Conservation (phyloP, 2,797 vertebrate genomes). For the Poecile montanus region DNA sequence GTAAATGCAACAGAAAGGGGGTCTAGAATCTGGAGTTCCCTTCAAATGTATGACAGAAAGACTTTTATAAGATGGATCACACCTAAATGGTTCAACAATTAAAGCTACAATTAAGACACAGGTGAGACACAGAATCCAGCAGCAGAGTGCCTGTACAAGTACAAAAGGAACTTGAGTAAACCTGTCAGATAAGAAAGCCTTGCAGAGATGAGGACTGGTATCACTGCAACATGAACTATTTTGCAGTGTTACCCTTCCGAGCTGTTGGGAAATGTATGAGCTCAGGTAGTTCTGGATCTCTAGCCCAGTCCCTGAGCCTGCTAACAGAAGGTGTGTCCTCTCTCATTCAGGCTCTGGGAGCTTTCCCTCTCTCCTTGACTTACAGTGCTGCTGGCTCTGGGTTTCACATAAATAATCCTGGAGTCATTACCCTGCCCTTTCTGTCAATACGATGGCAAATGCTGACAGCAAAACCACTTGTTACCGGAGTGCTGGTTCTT, state of each 20-base stretch:
- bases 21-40: neutral
- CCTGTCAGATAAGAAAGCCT: neutral
- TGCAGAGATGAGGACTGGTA: neutral
- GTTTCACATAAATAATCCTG: neutral
- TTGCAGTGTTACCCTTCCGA: accelerated
- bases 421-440: neutral
- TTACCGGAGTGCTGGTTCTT: neutral
- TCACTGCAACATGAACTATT: neutral
- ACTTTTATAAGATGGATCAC: neutral
- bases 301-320: neutral
- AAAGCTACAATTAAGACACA: neutral
- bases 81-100: neutral
- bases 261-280: neutral
- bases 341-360: neutral
- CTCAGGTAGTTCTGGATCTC: neutral
- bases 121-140: neutral
- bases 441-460: neutral
- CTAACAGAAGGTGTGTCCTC: neutral
- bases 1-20: neutral
- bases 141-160: neutral
- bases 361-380: neutral
- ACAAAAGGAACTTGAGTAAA: neutral
- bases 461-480: neutral
- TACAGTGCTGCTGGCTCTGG: neutral
- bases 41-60: neutral